phyloP scores from a whole-genome alignment of 2,113 vertebrate genomes.

The Struthio camelus region DNA sequence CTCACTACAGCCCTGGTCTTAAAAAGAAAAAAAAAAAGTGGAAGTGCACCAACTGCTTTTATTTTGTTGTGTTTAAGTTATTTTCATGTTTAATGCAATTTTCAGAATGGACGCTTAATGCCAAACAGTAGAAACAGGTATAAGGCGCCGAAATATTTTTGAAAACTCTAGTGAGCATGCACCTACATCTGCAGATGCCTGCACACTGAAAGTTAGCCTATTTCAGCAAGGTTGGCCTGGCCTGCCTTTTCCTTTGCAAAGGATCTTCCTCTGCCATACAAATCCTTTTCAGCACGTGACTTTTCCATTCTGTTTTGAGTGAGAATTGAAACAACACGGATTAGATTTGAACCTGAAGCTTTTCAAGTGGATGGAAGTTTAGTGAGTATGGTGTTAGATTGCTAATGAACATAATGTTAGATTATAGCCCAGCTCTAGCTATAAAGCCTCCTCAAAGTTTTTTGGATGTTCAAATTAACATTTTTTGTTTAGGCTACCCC shows the following conservation, averaged over 20 bases:
- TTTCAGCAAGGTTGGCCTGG: background rate
- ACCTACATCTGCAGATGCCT: background rate
- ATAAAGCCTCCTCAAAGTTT: background rate
- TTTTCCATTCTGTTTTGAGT: background rate
- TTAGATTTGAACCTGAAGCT: background rate
- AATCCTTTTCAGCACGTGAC: background rate
- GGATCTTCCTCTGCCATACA: background rate
- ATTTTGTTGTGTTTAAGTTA: background rate
- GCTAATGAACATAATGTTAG: background rate
- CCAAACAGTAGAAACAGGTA: background rate
- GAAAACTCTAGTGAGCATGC: background rate
- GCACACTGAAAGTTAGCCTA: background rate
- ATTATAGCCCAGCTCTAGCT: background rate
- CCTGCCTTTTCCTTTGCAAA: background rate
- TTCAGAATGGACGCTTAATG: background rate
- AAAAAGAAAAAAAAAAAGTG: background rate
- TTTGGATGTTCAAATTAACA: background rate
- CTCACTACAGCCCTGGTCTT: too few species aligned
- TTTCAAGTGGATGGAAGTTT: background rate
- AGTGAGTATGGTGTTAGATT: background rate
- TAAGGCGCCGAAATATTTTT: background rate
- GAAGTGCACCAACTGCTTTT: background rate
- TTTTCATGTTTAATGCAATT: background rate
- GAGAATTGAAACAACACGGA: background rate
- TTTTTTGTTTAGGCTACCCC: background rate